Percentiles rank a stretch among this genome's conserved stretches.
phyloP scores from a whole-genome alignment of 2,797 vertebrate species.

The Peromyscus nudipes region DNA sequence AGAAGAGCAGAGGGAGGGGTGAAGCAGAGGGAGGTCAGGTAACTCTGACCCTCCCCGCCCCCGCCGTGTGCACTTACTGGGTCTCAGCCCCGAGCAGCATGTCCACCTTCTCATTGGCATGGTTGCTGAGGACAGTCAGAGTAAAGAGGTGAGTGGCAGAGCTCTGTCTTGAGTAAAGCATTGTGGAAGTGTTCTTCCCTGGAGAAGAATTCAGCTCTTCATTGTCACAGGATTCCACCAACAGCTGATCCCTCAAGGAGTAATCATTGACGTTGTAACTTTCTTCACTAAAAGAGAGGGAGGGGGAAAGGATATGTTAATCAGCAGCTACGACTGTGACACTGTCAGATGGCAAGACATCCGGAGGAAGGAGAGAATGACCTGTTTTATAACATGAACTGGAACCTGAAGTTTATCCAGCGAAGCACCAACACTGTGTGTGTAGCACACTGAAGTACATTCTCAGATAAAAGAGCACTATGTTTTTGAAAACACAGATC shows the following conservation, averaged over 20 bases:
- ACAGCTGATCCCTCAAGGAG: constrained; percentile 93
- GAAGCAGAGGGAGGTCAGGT: rapidly evolving
- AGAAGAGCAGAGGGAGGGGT: background rate
- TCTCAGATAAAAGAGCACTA: background rate
- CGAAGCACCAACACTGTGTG: background rate
- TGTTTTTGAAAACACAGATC: background rate
- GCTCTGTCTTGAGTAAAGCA: constrained; percentile 92
- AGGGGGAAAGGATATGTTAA: background rate
- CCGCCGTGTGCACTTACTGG: constrained; percentile 92
- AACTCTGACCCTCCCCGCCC: rapidly evolving
- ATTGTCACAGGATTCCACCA: constrained; percentile 90
- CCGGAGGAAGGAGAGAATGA: background rate
- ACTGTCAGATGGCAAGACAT: background rate
- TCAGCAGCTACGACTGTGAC: background rate
- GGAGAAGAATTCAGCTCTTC: constrained; percentile 92
- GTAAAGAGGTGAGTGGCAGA: constrained; percentile 92
- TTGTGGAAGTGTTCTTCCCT: constrained; percentile 87
- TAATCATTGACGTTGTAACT: constrained; percentile 96
- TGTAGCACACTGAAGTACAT: background rate
- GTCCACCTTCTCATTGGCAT: constrained; percentile 92
- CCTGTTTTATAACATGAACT: background rate
- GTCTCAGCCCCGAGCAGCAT: constrained; percentile 95
- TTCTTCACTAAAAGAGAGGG: constrained; percentile 92
- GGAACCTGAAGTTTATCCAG: background rate
- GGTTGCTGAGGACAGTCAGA: constrained; percentile 93